phyloP scores from a whole-genome alignment of 2,113 vertebrate species.

The Pygoscelis adeliae region DNA sequence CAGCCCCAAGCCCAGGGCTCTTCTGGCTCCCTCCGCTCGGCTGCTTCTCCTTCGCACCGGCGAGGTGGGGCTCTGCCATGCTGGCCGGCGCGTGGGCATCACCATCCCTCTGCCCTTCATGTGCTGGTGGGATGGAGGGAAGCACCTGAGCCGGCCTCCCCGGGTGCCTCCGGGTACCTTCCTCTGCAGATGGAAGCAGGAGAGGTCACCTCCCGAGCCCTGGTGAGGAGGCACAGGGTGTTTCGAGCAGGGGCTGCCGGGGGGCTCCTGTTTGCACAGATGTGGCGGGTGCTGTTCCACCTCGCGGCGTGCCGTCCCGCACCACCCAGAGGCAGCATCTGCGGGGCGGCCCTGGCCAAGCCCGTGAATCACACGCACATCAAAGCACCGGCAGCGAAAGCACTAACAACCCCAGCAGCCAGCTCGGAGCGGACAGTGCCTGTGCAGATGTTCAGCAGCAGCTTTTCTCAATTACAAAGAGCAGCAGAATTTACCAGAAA shows the following conservation, averaged over 20 bases:
- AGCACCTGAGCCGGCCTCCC: background rate
- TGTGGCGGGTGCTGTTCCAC: background rate
- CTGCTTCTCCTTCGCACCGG: fast-evolving
- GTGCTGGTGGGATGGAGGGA: background rate
- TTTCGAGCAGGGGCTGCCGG: background rate
- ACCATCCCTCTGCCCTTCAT: fast-evolving
- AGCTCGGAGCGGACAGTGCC: background rate
- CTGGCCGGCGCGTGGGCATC: fast-evolving
- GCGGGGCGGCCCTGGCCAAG: background rate
- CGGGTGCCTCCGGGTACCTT: fast-evolving
- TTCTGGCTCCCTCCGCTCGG: background rate
- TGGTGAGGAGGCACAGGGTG: fast-evolving
- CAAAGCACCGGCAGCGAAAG: background rate
- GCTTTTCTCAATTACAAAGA: slow-evolving; percentile 22
- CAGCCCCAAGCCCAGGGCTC: background rate
- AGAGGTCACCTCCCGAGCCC: background rate
- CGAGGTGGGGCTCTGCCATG: background rate
- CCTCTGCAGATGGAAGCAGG: background rate
- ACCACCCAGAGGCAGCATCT: background rate
- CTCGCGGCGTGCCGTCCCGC: background rate
- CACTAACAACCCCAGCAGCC: background rate
- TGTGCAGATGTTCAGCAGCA: slow-evolving; percentile 14
- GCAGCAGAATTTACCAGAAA: slow-evolving; percentile 12
- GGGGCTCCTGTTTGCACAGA: background rate
- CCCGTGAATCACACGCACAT: background rate